A percentile compares a stretch with the other conserved stretches of the same genome.
Evolutionary conservation across 2,888 invertebrate species (phyloP).

Genomic region (Drymonia ruficornis): DNA sequence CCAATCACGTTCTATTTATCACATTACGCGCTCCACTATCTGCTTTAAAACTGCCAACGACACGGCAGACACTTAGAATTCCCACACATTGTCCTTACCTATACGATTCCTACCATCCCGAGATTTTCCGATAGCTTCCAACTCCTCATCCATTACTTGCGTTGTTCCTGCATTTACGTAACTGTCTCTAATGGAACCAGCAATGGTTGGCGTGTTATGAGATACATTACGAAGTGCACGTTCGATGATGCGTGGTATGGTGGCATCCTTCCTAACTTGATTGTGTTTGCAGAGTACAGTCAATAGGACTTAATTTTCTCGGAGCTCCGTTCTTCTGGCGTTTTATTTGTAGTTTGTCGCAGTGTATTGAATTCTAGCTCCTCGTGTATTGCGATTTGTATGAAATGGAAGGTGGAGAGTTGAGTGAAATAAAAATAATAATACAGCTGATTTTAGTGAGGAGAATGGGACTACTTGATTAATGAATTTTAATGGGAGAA

Average conservation of each 20-base stretch:
- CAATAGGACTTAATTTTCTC: constrained; percentile 68
- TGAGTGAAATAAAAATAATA: neutral
- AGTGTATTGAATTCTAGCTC: constrained; percentile 33
- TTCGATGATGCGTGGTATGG: constrained; percentile 20
- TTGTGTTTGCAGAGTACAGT: constrained; percentile 62
- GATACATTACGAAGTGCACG: neutral
- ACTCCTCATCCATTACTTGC: constrained; percentile 18
- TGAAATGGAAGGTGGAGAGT: neutral
- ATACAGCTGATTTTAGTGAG: neutral
- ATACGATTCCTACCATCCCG: constrained; percentile 47
- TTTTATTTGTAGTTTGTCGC: constrained; percentile 52
- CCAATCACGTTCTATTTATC: constrained; percentile 44
- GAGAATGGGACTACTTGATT: no score
- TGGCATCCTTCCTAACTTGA: constrained; percentile 54
- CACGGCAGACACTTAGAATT: constrained; percentile 56
- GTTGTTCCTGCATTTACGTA: neutral
- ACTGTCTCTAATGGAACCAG: neutral
- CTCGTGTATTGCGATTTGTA: constrained; percentile 11
- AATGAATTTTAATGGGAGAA: no score
- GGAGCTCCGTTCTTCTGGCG: constrained; percentile 42
- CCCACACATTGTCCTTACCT: constrained; percentile 55
- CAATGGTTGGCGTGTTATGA: constrained; percentile 13
- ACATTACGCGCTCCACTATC: constrained; percentile 33
- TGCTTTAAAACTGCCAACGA: constrained; percentile 42
- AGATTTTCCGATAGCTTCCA: neutral